Conservation (phyloP, 2,888 invertebrate genomes). For the Nomada lathburiana region DNA sequence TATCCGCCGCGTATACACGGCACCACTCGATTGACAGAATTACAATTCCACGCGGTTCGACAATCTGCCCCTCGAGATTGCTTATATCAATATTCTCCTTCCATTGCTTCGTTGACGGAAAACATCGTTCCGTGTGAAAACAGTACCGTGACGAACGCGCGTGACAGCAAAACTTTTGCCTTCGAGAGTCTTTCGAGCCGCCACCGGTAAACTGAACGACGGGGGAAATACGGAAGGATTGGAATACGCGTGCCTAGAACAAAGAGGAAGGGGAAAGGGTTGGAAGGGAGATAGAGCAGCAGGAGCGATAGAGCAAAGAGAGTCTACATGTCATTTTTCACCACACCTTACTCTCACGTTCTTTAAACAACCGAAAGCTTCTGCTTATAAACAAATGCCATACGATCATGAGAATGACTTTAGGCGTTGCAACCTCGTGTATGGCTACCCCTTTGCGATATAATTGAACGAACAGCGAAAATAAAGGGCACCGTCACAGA, state of each 20-base stretch:
- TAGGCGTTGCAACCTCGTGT: constrained; percentile 1
- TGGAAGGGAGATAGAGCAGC: constrained; percentile 29
- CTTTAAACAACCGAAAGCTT: constrained; percentile 1
- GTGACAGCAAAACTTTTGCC: constrained; percentile 31
- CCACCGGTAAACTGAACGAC: constrained; percentile 6
- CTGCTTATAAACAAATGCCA: constrained; percentile 35
- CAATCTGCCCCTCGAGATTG: not conserved
- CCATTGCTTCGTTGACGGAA: not conserved
- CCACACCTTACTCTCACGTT: constrained; percentile 58
- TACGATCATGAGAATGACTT: not conserved
- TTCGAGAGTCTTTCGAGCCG: constrained; percentile 15
- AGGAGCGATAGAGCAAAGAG: constrained; percentile 27
- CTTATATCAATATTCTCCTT: not conserved
- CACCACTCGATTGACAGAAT: not conserved
- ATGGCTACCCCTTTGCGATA: not conserved
- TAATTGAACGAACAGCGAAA: not conserved
- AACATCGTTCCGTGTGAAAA: constrained; percentile 13
- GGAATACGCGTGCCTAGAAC: constrained; percentile 31
- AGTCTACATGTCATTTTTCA: constrained; percentile 62
- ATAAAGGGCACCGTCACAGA: not conserved
- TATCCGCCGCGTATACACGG: too few species aligned
- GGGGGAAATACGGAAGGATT: constrained; percentile 26
- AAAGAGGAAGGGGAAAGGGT: constrained; percentile 16
- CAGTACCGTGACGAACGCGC: constrained; percentile 5
- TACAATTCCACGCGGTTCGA: not conserved